These are phyloP conservation scores for Oscheius sp. DNA, from an alignment of 2,888 invertebrate genomes.

Conservation along the genomic window DNA sequence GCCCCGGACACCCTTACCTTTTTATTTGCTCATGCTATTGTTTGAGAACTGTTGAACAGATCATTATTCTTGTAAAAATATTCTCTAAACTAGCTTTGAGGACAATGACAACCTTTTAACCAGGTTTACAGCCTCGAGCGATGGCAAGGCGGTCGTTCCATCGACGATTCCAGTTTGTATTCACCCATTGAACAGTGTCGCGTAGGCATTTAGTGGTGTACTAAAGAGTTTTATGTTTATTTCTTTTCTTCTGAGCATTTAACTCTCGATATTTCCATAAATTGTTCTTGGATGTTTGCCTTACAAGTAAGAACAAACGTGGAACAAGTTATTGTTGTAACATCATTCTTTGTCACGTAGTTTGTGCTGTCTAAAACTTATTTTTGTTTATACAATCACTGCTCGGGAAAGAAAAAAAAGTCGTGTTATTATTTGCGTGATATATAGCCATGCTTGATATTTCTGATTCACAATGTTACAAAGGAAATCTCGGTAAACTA, in stretches of 20 bases:
- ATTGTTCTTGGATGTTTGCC: neutral
- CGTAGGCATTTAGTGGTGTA: neutral
- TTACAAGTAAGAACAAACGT: neutral
- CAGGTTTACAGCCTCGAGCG: neutral
- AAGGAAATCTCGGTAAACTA: too few species aligned
- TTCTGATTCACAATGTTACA: too few species aligned
- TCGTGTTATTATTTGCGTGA: too few species aligned
- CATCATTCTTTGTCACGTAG: too few species aligned
- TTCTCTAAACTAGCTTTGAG: neutral
- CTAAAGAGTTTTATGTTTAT: neutral
- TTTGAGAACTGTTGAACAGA: too few species aligned
- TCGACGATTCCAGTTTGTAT: slow-evolving; percentile 3
- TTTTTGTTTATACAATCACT: too few species aligned
- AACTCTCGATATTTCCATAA: neutral
- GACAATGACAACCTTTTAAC: neutral
- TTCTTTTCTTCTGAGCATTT: neutral
- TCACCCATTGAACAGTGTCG: slow-evolving; percentile 1
- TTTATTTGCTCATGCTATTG: neutral
- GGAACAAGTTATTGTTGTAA: neutral
- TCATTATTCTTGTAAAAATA: neutral
- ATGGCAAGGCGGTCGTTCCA: neutral
- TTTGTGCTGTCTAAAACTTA: too few species aligned
- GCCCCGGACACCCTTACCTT: neutral
- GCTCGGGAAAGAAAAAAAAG: too few species aligned
- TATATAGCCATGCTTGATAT: too few species aligned